These are phyloP conservation scores for Anhinga anhinga DNA, from an alignment of 2,113 vertebrate species.

Conservation along the genomic window DNA sequence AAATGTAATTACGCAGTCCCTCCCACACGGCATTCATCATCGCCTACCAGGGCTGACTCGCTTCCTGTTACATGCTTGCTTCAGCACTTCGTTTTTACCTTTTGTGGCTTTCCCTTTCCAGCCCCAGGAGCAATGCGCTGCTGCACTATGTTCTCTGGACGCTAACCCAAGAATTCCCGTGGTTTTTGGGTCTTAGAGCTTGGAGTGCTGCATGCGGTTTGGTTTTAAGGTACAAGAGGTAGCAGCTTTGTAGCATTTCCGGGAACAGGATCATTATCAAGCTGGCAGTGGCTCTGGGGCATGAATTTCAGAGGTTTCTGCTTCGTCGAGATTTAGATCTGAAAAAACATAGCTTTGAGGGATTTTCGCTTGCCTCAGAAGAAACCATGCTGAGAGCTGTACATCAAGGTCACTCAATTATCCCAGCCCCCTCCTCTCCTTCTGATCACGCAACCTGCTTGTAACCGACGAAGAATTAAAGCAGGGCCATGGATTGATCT, in stretches of 20 bases:
- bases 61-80: slow-evolving; percentile 54
- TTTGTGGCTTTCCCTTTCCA: slow-evolving; percentile 17
- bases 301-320: slow-evolving; percentile 22
- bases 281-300: background rate
- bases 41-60: background rate
- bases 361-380: background rate
- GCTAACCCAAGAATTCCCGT: background rate
- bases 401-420: slow-evolving; percentile 6
- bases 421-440: background rate
- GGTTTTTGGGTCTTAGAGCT: background rate
- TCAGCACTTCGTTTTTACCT: background rate
- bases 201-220: background rate
- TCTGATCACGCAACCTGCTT: background rate
- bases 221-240: background rate
- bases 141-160: background rate
- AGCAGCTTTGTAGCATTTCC: background rate
- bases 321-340: background rate
- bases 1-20: slow-evolving; percentile 18
- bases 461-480: background rate
- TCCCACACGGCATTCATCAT: slow-evolving; percentile 27
- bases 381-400: background rate
- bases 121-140: background rate
- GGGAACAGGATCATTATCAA: background rate
- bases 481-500: background rate
- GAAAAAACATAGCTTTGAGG: slow-evolving; percentile 15